These are phyloP conservation scores for Drosophila sechellia DNA, from an alignment of 1,140 invertebrate species.

Conservation along the genomic window DNA sequence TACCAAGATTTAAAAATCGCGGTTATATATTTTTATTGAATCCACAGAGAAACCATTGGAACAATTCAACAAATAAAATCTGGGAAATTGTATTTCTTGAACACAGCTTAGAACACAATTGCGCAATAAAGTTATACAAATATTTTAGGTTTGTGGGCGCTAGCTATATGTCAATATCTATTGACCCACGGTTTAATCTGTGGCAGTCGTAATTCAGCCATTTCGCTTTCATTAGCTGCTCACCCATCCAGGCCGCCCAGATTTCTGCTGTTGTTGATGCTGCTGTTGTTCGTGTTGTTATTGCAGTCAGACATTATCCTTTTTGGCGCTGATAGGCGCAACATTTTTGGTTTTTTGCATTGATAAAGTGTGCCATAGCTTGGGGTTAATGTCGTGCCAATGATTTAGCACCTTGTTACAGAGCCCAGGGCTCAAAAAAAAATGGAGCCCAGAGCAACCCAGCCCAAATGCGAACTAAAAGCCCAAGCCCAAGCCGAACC, in stretches of 20 bases:
- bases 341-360: constrained; percentile 73
- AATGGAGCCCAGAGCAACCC: constrained; percentile 17
- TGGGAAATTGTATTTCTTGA: too few species aligned
- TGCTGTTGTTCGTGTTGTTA: constrained; percentile 50
- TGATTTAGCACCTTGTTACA: constrained; percentile 84
- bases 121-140: too few species aligned
- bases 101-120: not conserved
- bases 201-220: constrained; percentile 73
- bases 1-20: too few species aligned
- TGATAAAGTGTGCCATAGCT: constrained; percentile 84
- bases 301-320: constrained; percentile 66
- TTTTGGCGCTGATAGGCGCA: constrained; percentile 78
- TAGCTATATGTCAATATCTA: not conserved
- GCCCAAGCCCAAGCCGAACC: constrained; percentile 24
- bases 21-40: too few species aligned
- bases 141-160: too few species aligned
- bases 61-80: too few species aligned
- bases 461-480: constrained; percentile 6
- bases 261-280: constrained; percentile 40
- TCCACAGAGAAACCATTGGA: too few species aligned
- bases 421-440: constrained; percentile 17
- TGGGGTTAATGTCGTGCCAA: constrained; percentile 84
- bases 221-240: constrained; percentile 79
- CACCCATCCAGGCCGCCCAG: constrained; percentile 37
- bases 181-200: constrained; percentile 19